Evolutionary conservation across 2,113 vertebrate species (phyloP).

Genomic region (Mustela lutreola): DNA sequence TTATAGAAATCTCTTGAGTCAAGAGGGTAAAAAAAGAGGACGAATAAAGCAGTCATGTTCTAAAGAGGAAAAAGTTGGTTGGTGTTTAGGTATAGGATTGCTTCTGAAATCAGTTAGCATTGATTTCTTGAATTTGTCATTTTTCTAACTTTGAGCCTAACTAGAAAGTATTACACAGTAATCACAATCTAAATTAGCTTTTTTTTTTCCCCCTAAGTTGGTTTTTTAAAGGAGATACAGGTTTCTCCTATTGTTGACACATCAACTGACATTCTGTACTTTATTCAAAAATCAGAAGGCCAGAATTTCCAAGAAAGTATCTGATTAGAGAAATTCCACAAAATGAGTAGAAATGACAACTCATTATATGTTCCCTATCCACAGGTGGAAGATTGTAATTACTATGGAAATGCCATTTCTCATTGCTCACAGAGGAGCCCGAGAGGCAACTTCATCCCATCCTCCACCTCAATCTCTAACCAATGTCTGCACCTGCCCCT

Average conservation of each 20-base stretch:
- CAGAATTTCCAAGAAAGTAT: conserved; percentile 16
- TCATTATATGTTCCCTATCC: not conserved
- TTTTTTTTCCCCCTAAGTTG: not conserved
- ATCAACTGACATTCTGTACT: not conserved
- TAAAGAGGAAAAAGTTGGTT: not conserved
- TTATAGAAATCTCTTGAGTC: conserved; percentile 21
- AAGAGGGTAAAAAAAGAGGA: not conserved
- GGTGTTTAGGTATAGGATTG: not conserved
- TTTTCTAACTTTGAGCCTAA: conserved; percentile 14
- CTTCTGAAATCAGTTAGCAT: conserved; percentile 19
- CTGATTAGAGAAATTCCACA: conserved; percentile 56
- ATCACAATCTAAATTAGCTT: conserved; percentile 29
- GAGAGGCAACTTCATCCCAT: not conserved
- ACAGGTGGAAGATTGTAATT: conserved; percentile 32
- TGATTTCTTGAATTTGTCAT: conserved; percentile 53
- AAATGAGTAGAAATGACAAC: conserved; percentile 18
- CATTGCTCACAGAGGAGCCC: not conserved
- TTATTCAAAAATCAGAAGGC: conserved; percentile 41
- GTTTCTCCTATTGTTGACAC: not conserved
- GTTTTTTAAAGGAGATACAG: conserved; percentile 40
- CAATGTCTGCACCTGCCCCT: not conserved
- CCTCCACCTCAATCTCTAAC: not conserved
- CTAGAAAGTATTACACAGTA: conserved; percentile 7
- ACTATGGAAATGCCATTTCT: not conserved
- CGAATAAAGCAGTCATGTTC: conserved; percentile 16